phyloP scores from a whole-genome alignment of 2,797 vertebrate species.

The Rhincodon typus region DNA sequence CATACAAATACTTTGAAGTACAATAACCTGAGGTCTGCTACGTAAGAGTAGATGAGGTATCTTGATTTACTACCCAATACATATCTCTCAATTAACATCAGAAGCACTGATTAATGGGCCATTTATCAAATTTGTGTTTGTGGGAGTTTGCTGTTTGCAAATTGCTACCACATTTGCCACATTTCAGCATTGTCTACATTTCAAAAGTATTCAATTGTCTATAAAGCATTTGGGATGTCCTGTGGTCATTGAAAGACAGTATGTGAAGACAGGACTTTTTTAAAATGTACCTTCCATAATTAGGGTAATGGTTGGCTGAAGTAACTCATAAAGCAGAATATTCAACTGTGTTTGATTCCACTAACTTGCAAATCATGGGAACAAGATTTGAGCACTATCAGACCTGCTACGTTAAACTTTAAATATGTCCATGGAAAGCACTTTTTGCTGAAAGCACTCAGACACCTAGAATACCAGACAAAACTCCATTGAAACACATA shows the following conservation, averaged over 20 bases:
- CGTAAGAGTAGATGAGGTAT: not conserved
- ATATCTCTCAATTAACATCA: not conserved
- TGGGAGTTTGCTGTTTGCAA: not conserved
- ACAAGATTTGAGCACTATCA: not conserved
- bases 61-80: not conserved
- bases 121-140: not conserved
- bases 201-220: not conserved
- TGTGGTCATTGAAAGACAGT: not conserved
- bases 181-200: not conserved
- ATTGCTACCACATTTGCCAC: not conserved
- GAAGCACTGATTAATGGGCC: not conserved
- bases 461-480: not conserved
- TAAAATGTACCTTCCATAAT: not conserved
- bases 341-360: not conserved
- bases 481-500: not conserved
- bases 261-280: not conserved
- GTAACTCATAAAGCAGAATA: not conserved
- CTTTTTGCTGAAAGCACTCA: not conserved
- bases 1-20: not conserved
- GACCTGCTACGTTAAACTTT: not conserved
- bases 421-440: not conserved
- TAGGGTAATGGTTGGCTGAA: not conserved
- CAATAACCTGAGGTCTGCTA: not conserved
- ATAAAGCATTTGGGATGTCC: not conserved
- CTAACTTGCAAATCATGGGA: not conserved